Base-by-base conservation (phyloP, 1,140 invertebrate genomes). In the Teleogryllus occipitalis region DNA sequence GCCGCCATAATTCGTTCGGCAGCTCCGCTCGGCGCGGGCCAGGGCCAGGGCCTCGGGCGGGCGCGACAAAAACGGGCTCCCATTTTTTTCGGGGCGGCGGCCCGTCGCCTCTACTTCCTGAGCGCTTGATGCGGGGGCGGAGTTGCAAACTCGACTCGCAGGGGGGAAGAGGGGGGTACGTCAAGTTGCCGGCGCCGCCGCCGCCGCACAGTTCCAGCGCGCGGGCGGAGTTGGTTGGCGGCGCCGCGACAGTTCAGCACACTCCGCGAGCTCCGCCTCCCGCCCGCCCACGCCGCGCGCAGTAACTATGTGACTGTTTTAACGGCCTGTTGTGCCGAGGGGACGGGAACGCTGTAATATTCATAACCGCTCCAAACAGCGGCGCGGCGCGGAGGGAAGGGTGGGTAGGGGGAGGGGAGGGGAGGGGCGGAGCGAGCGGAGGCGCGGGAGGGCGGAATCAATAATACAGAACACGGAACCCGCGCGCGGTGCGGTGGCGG, bases 381-480 rank as follows among this genome's bases (percentile, higher is more conserved):
- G 54, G 10, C 54, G 54, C 27, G 27, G 27, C 27, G 54, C 54
- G 54, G 54, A 10, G 54, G 54, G 10, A 54, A 54, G 8, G 49
- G 49, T 54, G 49, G 8, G 15, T n/a, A n/a, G n/a, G 49, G 49
- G 49, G 8, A 54, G 49, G 15, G 15, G 49, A 0, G 54, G 54
- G 54, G 54, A 2, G 10, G 54, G 54, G 54, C 10, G 54, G 10
- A 7, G 54, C 54, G 10, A 65, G 54, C 7, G 54, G 54, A 65
- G 54, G 54, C 54, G 54, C 54, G 54, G 54, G 54, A 10, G 54
- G 54, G 54, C 54, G 54, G 54, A 65, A 65, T 65, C 54, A 65
- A 65, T 65, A 65, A 65, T 65, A 65, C 54, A 65, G 54, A 65
- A 65, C 54, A 65, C 54, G 18, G 54, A 65, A 65, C 54, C 54